phyloP scores from a whole-genome alignment of 2,888 invertebrate genomes.

The Asteroscopus sphinx region DNA sequence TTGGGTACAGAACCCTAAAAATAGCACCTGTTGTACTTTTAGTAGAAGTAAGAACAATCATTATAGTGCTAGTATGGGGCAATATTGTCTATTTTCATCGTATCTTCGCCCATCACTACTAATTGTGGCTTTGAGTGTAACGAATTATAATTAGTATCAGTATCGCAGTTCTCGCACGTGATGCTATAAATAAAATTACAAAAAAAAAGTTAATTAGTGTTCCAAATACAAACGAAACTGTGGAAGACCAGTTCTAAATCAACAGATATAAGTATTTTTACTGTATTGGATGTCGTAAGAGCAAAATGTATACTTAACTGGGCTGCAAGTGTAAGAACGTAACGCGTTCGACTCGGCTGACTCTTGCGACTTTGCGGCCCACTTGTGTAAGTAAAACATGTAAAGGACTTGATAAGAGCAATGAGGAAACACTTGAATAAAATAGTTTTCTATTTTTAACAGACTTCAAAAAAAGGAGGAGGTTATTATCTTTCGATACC shows the following conservation, averaged over 20 bases:
- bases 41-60: constrained; percentile 10
- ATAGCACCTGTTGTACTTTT: not conserved
- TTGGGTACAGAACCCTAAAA: too few species aligned
- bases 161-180: constrained; percentile 21
- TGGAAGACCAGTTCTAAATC: constrained; percentile 37
- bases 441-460: constrained; percentile 32
- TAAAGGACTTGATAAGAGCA: constrained; percentile 65
- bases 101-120: constrained; percentile 23
- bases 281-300: constrained; percentile 70
- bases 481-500: constrained; percentile 17
- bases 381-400: constrained; percentile 66
- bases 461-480: too few species aligned
- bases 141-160: constrained; percentile 46
- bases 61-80: constrained; percentile 19
- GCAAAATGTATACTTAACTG: constrained; percentile 33
- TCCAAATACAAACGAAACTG: constrained; percentile 44
- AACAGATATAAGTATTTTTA: constrained; percentile 54
- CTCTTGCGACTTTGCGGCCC: constrained; percentile 66
- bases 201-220: constrained; percentile 38
- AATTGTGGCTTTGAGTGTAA: constrained; percentile 36
- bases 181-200: constrained; percentile 38
- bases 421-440: constrained; percentile 58
- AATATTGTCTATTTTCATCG: constrained; percentile 35
- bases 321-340: constrained; percentile 69
- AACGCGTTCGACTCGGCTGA: constrained; percentile 75